phyloP scores from a whole-genome alignment of 2,113 vertebrate species.

The Hydrolagus affinis region DNA sequence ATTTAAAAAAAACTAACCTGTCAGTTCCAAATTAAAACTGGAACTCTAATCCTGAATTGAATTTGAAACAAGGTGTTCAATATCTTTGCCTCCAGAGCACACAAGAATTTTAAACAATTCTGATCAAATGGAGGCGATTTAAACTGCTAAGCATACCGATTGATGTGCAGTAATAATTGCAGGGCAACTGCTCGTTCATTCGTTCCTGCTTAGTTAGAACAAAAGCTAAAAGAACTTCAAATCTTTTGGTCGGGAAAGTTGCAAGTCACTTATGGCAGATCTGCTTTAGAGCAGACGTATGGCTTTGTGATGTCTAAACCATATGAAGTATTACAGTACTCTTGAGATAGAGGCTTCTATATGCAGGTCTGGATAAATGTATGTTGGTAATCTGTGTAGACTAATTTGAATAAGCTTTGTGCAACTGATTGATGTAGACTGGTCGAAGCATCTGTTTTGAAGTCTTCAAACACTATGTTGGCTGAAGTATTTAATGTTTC shows the following conservation, averaged over 20 bases:
- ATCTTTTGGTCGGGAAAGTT: constrained; percentile 1
- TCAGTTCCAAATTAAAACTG: constrained; percentile 19
- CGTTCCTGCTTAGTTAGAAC: not conserved
- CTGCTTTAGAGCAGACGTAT: not conserved
- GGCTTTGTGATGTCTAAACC: constrained; percentile 15
- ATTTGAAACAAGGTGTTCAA: not conserved
- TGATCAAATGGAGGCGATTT: not conserved
- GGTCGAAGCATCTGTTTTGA: constrained; percentile 4
- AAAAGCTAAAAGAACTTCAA: not conserved
- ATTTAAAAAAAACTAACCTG: not conserved
- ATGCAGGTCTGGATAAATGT: constrained; percentile 29
- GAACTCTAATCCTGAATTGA: not conserved
- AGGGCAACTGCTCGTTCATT: not conserved
- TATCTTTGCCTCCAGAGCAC: not conserved
- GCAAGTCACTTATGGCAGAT: constrained; percentile 13
- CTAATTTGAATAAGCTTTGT: constrained; percentile 16
- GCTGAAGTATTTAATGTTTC: constrained; percentile 7
- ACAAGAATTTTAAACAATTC: not conserved
- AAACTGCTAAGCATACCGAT: not conserved
- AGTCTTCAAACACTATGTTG: constrained; percentile 27
- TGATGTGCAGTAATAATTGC: constrained; percentile 14
- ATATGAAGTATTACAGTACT: not conserved
- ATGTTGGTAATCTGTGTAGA: constrained; percentile 12
- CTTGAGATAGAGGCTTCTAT: not conserved
- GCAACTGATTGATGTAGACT: constrained; percentile 20